Conservation (phyloP, 2,888 invertebrate genomes). For the Dendrolimus houi region DNA sequence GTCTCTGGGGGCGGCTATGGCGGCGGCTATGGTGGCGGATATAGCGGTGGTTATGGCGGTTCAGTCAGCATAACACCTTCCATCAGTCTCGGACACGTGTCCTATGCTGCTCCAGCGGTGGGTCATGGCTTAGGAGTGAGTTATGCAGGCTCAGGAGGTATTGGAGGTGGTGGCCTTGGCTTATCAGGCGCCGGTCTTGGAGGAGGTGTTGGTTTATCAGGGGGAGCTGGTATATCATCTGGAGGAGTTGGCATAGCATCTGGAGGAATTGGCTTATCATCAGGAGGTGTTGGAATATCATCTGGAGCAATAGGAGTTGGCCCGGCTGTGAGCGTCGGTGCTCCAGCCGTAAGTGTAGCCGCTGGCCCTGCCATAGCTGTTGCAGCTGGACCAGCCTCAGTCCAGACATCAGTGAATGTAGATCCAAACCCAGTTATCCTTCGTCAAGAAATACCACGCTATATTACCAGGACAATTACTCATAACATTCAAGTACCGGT, state of each 20-base stretch:
- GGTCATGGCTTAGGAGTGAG: conserved; percentile 15
- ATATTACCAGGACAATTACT: conserved; percentile 62
- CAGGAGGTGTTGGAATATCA: conserved; percentile 9
- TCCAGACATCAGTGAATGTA: conserved; percentile 54
- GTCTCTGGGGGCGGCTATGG: not conserved
- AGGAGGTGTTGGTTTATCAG: not conserved
- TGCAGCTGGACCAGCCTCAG: conserved; percentile 27
- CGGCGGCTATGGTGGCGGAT: not conserved
- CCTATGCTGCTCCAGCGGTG: conserved; percentile 10
- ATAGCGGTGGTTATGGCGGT: not conserved
- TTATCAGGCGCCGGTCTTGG: not conserved
- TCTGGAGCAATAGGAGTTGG: conserved; percentile 14
- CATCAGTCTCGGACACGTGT: conserved; percentile 3
- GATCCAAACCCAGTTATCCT: conserved; percentile 63
- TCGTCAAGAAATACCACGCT: conserved; percentile 62
- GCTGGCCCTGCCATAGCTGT: conserved; percentile 23
- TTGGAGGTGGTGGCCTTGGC: conserved; percentile 7
- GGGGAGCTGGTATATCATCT: conserved; percentile 4
- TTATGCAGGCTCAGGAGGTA: conserved; percentile 10
- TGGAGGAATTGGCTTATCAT: conserved; percentile 8
- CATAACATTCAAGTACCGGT: conserved; percentile 61
- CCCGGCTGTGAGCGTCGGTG: conserved; percentile 21
- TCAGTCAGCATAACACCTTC: not conserved
- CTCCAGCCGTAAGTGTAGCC: too few species aligned
- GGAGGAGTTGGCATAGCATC: conserved; percentile 11